These are phyloP conservation scores for Nylanderia fulva DNA, from an alignment of 1,140 invertebrate species.

Conservation along the genomic window DNA sequence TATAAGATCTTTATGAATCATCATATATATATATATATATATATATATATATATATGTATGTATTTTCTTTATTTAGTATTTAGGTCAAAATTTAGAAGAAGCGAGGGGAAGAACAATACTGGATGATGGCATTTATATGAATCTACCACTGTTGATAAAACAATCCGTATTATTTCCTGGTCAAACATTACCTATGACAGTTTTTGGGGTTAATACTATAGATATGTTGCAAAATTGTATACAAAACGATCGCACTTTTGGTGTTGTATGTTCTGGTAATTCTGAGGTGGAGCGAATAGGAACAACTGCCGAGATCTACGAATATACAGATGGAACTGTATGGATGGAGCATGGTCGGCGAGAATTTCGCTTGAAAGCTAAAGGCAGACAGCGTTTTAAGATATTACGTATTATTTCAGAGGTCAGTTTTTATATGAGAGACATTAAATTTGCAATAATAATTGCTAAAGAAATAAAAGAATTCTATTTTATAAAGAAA, in stretches of 20 bases:
- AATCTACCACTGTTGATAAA: conserved; percentile 88
- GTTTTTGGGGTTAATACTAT: conserved; percentile 87
- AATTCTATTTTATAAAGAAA: neutral
- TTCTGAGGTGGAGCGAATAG: conserved; percentile 81
- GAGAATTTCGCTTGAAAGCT: conserved; percentile 86
- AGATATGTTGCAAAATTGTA: conserved; percentile 87
- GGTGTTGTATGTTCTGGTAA: conserved; percentile 86
- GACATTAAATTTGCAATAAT: neutral
- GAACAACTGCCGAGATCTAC: conserved; percentile 91
- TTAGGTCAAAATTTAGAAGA: conserved; percentile 89
- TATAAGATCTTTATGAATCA: conserved; percentile 31
- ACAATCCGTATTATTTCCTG: conserved; percentile 89
- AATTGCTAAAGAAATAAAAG: no score
- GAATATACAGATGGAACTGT: conserved; percentile 86
- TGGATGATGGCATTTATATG: conserved; percentile 85
- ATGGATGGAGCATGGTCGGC: conserved; percentile 28
- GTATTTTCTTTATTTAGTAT: conserved; percentile 85
- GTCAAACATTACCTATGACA: conserved; percentile 90
- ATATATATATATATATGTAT: no score
- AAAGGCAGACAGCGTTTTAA: conserved; percentile 90
- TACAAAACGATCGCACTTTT: conserved; percentile 88
- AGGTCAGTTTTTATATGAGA: conserved; percentile 62
- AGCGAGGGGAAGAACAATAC: conserved; percentile 87
- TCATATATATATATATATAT: neutral
- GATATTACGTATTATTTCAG: conserved; percentile 84